Evolutionary conservation across 2,797 vertebrate genomes (phyloP).

Genomic region (Orestias chungarensis): DNA sequence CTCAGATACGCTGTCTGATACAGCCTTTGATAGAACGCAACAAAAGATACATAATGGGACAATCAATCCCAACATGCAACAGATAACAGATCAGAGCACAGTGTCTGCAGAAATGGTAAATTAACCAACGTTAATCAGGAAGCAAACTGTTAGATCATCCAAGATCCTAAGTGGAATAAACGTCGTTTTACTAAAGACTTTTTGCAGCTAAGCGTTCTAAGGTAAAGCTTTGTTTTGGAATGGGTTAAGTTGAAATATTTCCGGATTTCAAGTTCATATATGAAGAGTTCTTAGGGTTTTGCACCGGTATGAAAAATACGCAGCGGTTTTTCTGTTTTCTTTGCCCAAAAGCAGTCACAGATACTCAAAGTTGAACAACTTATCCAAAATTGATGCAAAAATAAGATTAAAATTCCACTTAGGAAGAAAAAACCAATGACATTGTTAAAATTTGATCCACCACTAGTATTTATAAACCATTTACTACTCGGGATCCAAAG

Average conservation of each 20-base stretch:
- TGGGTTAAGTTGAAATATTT: neutral
- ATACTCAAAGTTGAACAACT: neutral
- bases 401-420: neutral
- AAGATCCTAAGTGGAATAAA: neutral
- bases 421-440: neutral
- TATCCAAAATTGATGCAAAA: neutral
- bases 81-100: too few relatives aligned
- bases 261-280: neutral
- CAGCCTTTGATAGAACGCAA: constrained; percentile 76
- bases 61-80: too few relatives aligned
- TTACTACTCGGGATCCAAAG: neutral
- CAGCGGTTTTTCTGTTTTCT: neutral
- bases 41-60: neutral
- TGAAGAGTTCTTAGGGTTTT: neutral
- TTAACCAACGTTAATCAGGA: too few relatives aligned
- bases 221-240: too few relatives aligned
- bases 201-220: neutral
- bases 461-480: too few relatives aligned
- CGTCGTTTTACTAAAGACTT: neutral
- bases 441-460: neutral
- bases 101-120: too few relatives aligned
- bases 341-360: too few relatives aligned
- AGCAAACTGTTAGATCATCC: neutral
- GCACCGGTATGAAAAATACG: neutral
- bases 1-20: constrained; percentile 85